Base-by-base conservation (phyloP, 1,140 invertebrate species). In the Leptestheria dahalacensis region DNA sequence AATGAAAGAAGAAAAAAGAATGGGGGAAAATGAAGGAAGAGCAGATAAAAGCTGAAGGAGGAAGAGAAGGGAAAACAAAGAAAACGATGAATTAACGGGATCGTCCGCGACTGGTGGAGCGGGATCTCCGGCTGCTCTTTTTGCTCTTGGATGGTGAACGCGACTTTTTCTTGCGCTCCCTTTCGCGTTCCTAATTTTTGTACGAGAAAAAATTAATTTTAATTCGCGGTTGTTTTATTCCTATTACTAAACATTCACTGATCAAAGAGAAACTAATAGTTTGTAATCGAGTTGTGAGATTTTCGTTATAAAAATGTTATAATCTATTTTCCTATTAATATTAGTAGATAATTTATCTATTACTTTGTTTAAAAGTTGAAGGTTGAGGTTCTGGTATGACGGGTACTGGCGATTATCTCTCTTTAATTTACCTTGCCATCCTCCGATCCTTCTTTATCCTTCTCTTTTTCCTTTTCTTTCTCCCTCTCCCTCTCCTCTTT, bases 401-500 rank as follows among this genome's bases (percentile, higher is more conserved):
- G n/a, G n/a, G n/a, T n/a, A n/a, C n/a, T n/a, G n/a, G n/a, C n/a
- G n/a, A n/a, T n/a, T n/a, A n/a, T n/a, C n/a, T n/a, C n/a, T n/a
- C n/a, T n/a, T n/a, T n/a, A n/a, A n/a, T n/a, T n/a, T 53, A 55
- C 53, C 26, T 55, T 55, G 26, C 33, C 26, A 10, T 55, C 53
- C 12, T 24, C n/a, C 20, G 53, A 55, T 12, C 33, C 53, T 55
- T 55, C 33, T 11, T 20, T 59, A 11, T 63, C 56, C 64, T 46
- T 57, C 24, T 63, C 56, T 51, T 52, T 48, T 48, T 58, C 58
- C 6, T 63, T 41, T 18, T 62, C 59, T 2, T 52, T 41, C 23
- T 66, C 64, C 18, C 59, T 61, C 21, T 55, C 46, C 20, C 58
- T 29, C 15, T 61, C 61, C 23, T 52, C 23, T 47, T 62, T 63